phyloP scores from a whole-genome alignment of 2,113 vertebrate genomes.

The Antennarius striatus region DNA sequence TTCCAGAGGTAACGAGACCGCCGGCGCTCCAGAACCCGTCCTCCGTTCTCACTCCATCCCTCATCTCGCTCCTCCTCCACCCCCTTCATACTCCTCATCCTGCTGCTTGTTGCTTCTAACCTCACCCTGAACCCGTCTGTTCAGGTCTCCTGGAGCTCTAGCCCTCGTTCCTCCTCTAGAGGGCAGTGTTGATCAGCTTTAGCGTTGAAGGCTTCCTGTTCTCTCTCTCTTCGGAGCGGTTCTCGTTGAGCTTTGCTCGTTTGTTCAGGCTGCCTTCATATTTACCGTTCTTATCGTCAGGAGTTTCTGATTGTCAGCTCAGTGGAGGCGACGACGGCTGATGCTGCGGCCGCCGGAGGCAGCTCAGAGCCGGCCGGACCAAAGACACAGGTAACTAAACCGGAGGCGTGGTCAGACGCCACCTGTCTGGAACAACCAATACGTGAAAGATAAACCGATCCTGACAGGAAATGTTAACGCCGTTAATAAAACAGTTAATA shows the following conservation, averaged over 20 bases:
- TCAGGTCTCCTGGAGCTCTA: too few relatives aligned
- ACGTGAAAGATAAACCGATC: too few relatives aligned
- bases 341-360: constrained; percentile 1
- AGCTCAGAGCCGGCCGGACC: constrained; percentile 3
- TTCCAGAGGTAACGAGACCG: constrained; percentile 67
- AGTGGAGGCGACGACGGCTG: background rate
- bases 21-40: background rate
- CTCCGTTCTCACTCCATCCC: background rate
- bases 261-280: background rate
- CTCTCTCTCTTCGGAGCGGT: too few relatives aligned
- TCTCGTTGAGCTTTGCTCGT: too few relatives aligned
- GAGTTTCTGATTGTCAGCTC: background rate
- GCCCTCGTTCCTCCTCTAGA: constrained; percentile 34
- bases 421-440: too few relatives aligned
- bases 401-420: too few relatives aligned
- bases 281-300: constrained; percentile 34
- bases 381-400: constrained; percentile 35
- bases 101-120: too few relatives aligned
- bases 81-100: background rate
- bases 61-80: background rate
- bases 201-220: too few relatives aligned
- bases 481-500: too few relatives aligned
- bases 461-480: too few relatives aligned
- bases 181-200: constrained; percentile 21
- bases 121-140: too few relatives aligned